Evolutionary conservation across 2,797 vertebrate genomes (phyloP).

Genomic region (Setipinna tenuifilis): DNA sequence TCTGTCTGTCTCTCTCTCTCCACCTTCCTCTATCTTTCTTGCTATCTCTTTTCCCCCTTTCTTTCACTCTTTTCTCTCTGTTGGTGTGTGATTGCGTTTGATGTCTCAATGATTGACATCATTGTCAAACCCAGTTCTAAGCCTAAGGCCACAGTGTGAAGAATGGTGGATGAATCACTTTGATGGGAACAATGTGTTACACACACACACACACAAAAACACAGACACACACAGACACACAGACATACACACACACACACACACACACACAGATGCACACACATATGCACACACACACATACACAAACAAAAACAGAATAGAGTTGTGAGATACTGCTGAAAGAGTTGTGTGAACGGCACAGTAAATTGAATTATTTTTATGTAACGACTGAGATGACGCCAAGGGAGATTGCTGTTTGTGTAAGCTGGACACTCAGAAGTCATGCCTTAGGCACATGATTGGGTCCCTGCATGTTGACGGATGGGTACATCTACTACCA

Average conservation of each 20-base stretch:
- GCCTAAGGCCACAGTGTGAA: background rate
- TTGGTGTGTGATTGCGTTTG: background rate
- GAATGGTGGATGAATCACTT: conserved; percentile 3
- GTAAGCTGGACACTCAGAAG: background rate
- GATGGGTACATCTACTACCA: no score
- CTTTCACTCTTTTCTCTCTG: background rate
- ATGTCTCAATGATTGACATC: background rate
- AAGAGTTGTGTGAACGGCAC: background rate
- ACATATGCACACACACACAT: conserved; percentile 22
- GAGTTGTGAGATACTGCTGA: background rate
- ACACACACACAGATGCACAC: conserved; percentile 38
- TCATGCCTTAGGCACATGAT: background rate
- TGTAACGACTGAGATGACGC: background rate
- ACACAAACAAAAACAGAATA: conserved; percentile 32
- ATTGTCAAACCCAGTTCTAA: background rate
- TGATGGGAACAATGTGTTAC: background rate
- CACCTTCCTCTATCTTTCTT: background rate
- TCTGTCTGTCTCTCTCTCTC: background rate
- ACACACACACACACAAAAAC: conserved; percentile 22
- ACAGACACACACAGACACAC: conserved; percentile 16
- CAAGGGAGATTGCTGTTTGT: background rate
- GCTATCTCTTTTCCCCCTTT: background rate
- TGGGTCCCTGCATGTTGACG: no score
- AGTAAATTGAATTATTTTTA: background rate
- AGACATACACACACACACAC: conserved; percentile 33